Evolutionary conservation across 1,140 invertebrate species (phyloP).

Genomic region (Patella vulgata): DNA sequence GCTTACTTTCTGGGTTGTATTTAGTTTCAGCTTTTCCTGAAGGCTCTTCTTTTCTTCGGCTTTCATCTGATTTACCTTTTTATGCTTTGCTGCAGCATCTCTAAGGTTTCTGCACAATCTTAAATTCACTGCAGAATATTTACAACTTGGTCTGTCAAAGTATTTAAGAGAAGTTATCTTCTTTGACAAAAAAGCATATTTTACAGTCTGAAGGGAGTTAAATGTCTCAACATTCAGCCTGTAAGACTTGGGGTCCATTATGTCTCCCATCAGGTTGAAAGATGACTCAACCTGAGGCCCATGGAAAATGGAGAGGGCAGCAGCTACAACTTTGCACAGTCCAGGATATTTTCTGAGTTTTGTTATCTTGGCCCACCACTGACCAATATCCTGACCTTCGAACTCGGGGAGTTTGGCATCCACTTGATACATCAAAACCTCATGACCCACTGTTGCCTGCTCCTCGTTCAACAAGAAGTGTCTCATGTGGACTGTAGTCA

Average conservation of each 20-base stretch:
- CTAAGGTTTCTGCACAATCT: slow-evolving; percentile 12
- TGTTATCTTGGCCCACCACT: slow-evolving; percentile 21
- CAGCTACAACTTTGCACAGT: slow-evolving; percentile 18
- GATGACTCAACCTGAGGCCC: slow-evolving; percentile 30
- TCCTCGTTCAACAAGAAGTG: slow-evolving; percentile 14
- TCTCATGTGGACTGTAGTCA: not conserved
- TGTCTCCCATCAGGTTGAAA: slow-evolving; percentile 26
- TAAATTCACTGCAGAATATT: slow-evolving; percentile 9
- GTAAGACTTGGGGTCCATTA: slow-evolving; percentile 15
- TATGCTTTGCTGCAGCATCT: slow-evolving; percentile 5
- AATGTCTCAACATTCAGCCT: slow-evolving; percentile 21
- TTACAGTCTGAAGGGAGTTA: slow-evolving; percentile 27
- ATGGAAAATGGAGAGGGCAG: slow-evolving; percentile 31
- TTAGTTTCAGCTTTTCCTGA: slow-evolving; percentile 2
- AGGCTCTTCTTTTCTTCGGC: not conserved
- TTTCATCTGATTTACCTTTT: not conserved
- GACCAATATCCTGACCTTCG: slow-evolving; percentile 2
- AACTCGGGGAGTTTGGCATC: slow-evolving; percentile 1
- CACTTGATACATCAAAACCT: slow-evolving; percentile 8
- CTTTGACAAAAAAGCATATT: slow-evolving; percentile 16
- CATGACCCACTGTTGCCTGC: slow-evolving; percentile 1
- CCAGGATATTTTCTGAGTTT: slow-evolving; percentile 16
- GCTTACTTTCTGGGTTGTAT: too few species aligned
- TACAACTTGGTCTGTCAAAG: slow-evolving; percentile 14
- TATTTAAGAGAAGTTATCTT: slow-evolving; percentile 15